Evolutionary conservation across 2,113 vertebrate species (phyloP).

Genomic region (Microtus montanus): DNA sequence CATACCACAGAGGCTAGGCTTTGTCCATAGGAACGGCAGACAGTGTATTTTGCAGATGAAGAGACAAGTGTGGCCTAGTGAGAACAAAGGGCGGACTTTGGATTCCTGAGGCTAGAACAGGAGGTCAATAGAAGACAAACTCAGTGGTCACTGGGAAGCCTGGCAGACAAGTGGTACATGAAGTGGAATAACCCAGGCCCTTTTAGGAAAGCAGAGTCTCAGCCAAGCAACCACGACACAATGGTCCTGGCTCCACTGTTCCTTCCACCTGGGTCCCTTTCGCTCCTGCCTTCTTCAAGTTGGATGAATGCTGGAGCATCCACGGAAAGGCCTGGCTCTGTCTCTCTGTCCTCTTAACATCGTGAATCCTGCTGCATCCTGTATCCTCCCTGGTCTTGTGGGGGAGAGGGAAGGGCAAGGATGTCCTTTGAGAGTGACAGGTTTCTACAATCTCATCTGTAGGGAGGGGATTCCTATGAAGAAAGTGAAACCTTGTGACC

Average conservation of each 20-base stretch:
- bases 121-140: neutral
- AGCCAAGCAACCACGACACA: neutral
- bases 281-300: neutral
- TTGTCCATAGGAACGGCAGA: neutral
- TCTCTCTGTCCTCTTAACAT: neutral
- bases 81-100: too few relatives aligned
- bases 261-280: too few relatives aligned
- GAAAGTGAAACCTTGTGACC: neutral
- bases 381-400: neutral
- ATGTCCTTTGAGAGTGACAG: neutral
- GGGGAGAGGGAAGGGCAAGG: too few relatives aligned
- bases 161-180: neutral
- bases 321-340: too few relatives aligned
- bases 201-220: neutral
- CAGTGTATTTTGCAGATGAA: accelerated
- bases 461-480: neutral
- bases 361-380: too few relatives aligned
- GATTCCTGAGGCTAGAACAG: neutral
- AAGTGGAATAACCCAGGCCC: neutral
- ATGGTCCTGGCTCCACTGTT: neutral
- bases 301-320: neutral
- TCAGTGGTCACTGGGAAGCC: neutral
- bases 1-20: accelerated
- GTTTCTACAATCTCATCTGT: neutral
- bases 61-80: accelerated